Percentiles rank a stretch among this genome's conserved stretches.
These are phyloP conservation scores for Sitophilus oryzae DNA, from an alignment of 1,140 invertebrate species.

Conservation along the genomic window DNA sequence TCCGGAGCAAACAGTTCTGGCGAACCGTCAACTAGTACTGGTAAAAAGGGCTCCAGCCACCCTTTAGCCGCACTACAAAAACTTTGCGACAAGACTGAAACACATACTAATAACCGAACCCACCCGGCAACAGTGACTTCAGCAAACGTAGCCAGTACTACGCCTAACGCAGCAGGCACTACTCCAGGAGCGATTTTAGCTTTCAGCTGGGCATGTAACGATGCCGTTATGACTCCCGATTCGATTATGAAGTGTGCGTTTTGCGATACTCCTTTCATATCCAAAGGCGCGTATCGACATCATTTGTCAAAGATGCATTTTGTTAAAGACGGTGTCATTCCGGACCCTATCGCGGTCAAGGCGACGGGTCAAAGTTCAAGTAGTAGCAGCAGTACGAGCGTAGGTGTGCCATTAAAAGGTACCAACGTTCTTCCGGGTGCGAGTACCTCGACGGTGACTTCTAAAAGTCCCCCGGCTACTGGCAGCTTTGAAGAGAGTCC, in stretches of 20 bases:
- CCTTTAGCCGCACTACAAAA: constrained; percentile 90
- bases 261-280: constrained; percentile 93
- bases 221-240: constrained; percentile 77
- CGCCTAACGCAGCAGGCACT: constrained; percentile 44
- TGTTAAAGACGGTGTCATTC: constrained; percentile 83
- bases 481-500: constrained; percentile 79
- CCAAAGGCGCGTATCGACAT: constrained; percentile 93
- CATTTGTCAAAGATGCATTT: constrained; percentile 96
- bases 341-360: constrained; percentile 60
- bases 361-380: constrained; percentile 51
- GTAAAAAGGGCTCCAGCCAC: constrained; percentile 67
- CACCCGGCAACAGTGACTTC: constrained; percentile 36
- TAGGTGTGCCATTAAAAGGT: constrained; percentile 32
- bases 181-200: constrained; percentile 78
- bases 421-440: constrained; percentile 26
- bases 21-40: constrained; percentile 43
- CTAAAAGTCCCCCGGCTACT: constrained; percentile 37
- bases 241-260: constrained; percentile 93
- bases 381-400: constrained; percentile 34
- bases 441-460: constrained; percentile 18
- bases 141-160: constrained; percentile 32
- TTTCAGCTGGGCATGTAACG: constrained; percentile 91
- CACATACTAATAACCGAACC: constrained; percentile 48
- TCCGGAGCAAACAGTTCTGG: constrained; percentile 52
- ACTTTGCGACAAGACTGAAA: constrained; percentile 90